Evolutionary conservation across 2,888 invertebrate genomes (phyloP).

Genomic region (Syrista parreyssii): DNA sequence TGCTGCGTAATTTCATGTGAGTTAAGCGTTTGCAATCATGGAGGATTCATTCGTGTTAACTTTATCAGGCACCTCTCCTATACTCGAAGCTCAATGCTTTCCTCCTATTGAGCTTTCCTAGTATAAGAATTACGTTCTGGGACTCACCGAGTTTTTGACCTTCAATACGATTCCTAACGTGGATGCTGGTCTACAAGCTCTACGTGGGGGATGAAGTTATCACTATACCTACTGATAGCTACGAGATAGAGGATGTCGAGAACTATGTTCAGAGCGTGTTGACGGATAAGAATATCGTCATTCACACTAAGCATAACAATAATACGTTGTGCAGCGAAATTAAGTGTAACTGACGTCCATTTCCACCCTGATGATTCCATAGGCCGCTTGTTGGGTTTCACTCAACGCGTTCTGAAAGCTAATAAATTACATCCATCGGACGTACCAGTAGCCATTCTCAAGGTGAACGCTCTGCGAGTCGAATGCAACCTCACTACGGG

Average conservation of each 20-base stretch:
- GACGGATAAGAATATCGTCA: neutral
- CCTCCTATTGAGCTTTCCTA: slow-evolving; percentile 40
- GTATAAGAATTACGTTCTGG: slow-evolving; percentile 23
- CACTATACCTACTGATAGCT: slow-evolving; percentile 23
- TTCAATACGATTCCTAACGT: slow-evolving; percentile 29
- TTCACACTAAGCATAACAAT: slow-evolving; percentile 2
- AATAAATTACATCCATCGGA: too few relatives aligned
- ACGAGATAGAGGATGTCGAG: slow-evolving; percentile 26
- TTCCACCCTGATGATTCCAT: too few relatives aligned
- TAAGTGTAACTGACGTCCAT: too few relatives aligned
- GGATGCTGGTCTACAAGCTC: slow-evolving; percentile 11
- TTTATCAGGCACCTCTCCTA: too few relatives aligned
- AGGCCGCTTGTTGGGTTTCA: too few relatives aligned
- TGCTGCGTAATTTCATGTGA: neutral
- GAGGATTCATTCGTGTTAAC: too few relatives aligned
- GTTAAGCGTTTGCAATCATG: too few relatives aligned
- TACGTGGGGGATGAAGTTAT: slow-evolving; percentile 9
- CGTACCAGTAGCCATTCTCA: too few relatives aligned
- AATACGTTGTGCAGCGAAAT: too few relatives aligned
- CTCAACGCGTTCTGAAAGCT: too few relatives aligned
- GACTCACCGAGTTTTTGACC: slow-evolving; percentile 20
- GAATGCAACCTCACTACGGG: too few relatives aligned
- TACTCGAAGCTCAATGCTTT: slow-evolving; percentile 38
- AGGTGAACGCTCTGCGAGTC: too few relatives aligned
- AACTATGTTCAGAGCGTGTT: slow-evolving; percentile 12